A percentile compares a stretch with the other conserved stretches of the same genome.
Evolutionary conservation across 2,797 vertebrate genomes (phyloP).

Genomic region (Enteromius fasciolatus): DNA sequence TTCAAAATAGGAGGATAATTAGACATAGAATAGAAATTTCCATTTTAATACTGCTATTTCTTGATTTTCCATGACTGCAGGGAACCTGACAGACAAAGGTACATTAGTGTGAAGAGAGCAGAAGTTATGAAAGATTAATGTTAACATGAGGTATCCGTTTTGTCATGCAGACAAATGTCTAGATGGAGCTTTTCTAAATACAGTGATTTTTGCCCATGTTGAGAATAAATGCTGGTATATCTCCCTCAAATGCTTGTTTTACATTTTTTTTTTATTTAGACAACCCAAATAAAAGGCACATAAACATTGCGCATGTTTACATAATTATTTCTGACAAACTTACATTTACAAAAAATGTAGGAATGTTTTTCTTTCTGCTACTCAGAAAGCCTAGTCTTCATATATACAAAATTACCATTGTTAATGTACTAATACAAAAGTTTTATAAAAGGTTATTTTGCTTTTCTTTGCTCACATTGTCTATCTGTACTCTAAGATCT

Average conservation of each 20-base stretch:
- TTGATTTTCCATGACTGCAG: neutral
- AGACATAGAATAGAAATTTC: neutral
- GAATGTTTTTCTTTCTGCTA: conserved; percentile 99
- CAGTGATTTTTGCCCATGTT: neutral
- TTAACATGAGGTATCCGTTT: neutral
- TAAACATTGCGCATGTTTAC: conserved; percentile 98
- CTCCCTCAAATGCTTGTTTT: conserved; percentile 59
- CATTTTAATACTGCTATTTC: neutral
- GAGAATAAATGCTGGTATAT: neutral
- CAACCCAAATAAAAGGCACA: conserved; percentile 99
- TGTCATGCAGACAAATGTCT: neutral
- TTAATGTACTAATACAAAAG: conserved; percentile 99
- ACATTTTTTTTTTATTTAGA: conserved; percentile 94
- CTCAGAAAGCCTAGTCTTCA: conserved; percentile 97
- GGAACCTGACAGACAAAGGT: neutral
- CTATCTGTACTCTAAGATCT: conserved; percentile 86
- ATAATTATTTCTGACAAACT: conserved; percentile 98
- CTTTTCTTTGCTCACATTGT: conserved; percentile 79
- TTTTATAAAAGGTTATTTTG: conserved; percentile 98
- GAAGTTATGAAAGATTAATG: neutral
- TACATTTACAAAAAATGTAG: conserved; percentile 96
- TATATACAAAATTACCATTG: conserved; percentile 99
- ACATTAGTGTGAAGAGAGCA: neutral
- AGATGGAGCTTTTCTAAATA: neutral
- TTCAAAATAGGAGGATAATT: neutral